Evolutionary conservation across 2,888 invertebrate genomes (phyloP).

Genomic region (Rotaria socialis): DNA sequence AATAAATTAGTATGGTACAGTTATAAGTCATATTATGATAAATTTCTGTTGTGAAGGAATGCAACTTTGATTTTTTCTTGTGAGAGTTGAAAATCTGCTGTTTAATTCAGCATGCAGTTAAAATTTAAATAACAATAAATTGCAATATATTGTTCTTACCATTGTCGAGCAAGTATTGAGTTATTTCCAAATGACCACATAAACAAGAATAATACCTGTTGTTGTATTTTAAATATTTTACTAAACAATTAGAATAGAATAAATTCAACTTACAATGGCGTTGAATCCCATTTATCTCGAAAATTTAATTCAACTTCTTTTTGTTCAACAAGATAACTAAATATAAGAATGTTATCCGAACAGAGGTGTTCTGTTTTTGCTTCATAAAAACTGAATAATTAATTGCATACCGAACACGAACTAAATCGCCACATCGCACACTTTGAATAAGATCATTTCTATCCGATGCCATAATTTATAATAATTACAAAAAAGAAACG

Average conservation of each 20-base stretch:
- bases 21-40: no score
- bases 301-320: conserved; percentile 62
- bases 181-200: conserved; percentile 62
- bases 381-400: not conserved
- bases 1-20: no score
- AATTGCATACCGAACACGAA: conserved; percentile 37
- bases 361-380: no score
- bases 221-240: not conserved
- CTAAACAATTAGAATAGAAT: no score
- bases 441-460: conserved; percentile 20
- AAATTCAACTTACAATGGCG: conserved; percentile 60
- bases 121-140: not conserved
- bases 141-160: conserved; percentile 51
- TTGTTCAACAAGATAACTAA: conserved; percentile 60
- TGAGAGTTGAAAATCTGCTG: no score
- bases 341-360: not conserved
- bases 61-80: no score
- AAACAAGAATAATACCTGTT: conserved; percentile 63
- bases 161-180: conserved; percentile 60
- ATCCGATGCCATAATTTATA: not conserved
- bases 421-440: conserved; percentile 41
- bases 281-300: conserved; percentile 63
- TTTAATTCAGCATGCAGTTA: not conserved
- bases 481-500: no score
- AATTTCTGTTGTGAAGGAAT: no score